phyloP scores from a whole-genome alignment of 2,888 invertebrate species.

The Empis livida region DNA sequence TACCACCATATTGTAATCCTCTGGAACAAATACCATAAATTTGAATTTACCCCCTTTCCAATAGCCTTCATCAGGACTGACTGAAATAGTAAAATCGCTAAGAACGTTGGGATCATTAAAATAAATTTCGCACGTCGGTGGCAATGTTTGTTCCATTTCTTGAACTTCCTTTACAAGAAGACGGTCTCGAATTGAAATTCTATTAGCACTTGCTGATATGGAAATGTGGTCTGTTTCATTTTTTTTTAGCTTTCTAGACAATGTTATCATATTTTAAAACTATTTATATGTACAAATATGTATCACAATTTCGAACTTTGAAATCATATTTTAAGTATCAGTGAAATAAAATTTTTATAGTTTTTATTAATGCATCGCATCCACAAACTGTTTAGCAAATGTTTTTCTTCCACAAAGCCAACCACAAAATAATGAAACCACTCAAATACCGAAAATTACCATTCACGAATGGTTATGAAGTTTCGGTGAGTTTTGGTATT shows the following conservation, averaged over 20 bases:
- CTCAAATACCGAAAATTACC: no score
- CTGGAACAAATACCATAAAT: slow-evolving; percentile 76
- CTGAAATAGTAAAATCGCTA: slow-evolving; percentile 63
- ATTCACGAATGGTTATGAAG: no score
- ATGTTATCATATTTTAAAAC: slow-evolving; percentile 32
- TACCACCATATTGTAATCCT: slow-evolving; percentile 94
- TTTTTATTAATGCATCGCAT: no score
- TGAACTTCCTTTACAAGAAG: slow-evolving; percentile 56
- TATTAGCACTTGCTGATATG: slow-evolving; percentile 18
- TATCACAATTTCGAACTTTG: no score
- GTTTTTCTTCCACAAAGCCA: no score
- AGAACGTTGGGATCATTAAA: slow-evolving; percentile 75
- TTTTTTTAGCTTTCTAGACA: slow-evolving; percentile 37
- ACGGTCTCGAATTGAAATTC: slow-evolving; percentile 45
- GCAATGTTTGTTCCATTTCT: slow-evolving; percentile 79
- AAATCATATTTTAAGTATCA: no score
- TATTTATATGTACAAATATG: no score
- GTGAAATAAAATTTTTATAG: no score
- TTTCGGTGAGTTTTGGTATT: no score
- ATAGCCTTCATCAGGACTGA: slow-evolving; percentile 75
- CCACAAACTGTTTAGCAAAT: no score
- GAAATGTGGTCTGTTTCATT: slow-evolving; percentile 14
- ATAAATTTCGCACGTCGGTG: slow-evolving; percentile 61
- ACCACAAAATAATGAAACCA: no score
- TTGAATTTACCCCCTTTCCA: slow-evolving; percentile 80